Conservation (phyloP, 2,113 vertebrate genomes). For the Oxygymnocypris stewartii region DNA sequence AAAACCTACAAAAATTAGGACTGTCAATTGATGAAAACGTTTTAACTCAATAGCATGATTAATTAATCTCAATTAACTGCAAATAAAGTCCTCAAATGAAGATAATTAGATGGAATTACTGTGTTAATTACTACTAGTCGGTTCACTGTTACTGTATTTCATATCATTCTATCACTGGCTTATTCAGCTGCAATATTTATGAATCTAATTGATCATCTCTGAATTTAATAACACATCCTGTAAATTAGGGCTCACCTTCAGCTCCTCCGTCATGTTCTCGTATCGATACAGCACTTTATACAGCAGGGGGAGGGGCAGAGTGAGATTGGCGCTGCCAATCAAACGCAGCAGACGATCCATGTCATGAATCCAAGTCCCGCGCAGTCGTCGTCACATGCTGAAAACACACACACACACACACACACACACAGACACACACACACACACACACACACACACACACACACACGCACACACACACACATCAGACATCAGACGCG, state of each 20-base stretch:
- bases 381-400: slow-evolving; percentile 95
- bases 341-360: slow-evolving; percentile 86
- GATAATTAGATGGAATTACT: not conserved
- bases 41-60: too few relatives aligned
- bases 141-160: not conserved
- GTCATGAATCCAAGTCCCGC: slow-evolving; percentile 88
- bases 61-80: not conserved
- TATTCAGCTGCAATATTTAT: not conserved
- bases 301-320: slow-evolving; percentile 87
- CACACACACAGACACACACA: not conserved
- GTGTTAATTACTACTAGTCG: not conserved
- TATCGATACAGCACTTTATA: slow-evolving; percentile 87
- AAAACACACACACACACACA: slow-evolving; percentile 46
- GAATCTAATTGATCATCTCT: not conserved
- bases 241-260: slow-evolving; percentile 80
- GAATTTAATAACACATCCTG: not conserved
- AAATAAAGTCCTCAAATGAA: not conserved
- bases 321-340: slow-evolving; percentile 86
- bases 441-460: too few relatives aligned
- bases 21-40: not conserved
- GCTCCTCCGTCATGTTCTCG: slow-evolving; percentile 91
- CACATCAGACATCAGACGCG: not conserved
- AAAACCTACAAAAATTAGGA: not conserved
- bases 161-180: not conserved
- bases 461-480: too few relatives aligned